These are phyloP conservation scores for Lemur catta DNA, from an alignment of 2,797 vertebrate genomes.

Conservation along the genomic window DNA sequence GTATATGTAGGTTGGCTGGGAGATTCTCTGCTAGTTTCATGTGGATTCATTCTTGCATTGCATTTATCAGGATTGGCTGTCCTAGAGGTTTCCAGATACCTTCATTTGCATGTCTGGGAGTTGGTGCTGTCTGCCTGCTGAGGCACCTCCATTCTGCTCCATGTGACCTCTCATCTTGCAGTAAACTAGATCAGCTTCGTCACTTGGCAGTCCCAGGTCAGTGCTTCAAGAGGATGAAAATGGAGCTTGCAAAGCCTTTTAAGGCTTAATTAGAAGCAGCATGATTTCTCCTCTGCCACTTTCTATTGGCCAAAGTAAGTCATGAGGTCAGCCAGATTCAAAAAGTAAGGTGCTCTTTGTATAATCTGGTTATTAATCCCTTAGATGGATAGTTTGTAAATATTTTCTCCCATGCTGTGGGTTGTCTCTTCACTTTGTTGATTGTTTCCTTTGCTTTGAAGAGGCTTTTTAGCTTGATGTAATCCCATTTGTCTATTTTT, in stretches of 20 bases:
- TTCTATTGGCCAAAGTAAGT: background rate
- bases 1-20: background rate
- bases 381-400: background rate
- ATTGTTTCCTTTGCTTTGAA: background rate
- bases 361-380: background rate
- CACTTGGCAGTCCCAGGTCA: accelerated
- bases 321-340: background rate
- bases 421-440: background rate
- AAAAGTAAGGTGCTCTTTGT: background rate
- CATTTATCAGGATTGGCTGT: background rate
- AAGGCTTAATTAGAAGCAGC: background rate
- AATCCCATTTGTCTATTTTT: background rate
- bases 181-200: background rate
- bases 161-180: background rate
- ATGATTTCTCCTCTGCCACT: background rate
- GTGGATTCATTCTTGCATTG: background rate
- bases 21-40: background rate
- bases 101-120: background rate
- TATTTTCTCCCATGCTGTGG: background rate
- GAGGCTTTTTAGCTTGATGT: background rate
- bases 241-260: background rate
- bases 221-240: background rate
- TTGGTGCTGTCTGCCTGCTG: no score
- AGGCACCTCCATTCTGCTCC: background rate
- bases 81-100: background rate